Conservation (phyloP, 37 sponge, comb jelly and placozoan genomes). For the Chondrosia reniformis region DNA sequence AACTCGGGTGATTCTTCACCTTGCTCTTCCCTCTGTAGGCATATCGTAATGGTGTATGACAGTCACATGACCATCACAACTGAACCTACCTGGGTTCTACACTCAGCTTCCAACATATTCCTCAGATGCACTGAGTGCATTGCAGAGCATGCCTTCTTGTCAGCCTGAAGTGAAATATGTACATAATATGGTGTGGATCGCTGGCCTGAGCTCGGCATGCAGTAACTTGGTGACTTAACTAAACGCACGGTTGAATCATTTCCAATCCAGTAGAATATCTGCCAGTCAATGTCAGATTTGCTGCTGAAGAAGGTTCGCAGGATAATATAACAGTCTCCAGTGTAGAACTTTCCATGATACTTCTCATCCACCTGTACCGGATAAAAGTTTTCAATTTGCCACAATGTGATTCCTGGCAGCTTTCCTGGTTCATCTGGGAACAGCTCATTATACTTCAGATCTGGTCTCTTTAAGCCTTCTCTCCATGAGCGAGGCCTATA, state of each 20-base stretch:
- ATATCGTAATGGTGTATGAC: not conserved
- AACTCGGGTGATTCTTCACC: constrained; percentile 87
- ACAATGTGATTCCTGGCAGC: constrained; percentile 75
- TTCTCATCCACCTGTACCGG: constrained; percentile 85
- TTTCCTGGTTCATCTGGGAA: constrained; percentile 77
- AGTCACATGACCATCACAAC: too few relatives aligned
- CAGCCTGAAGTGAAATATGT: constrained; percentile 47
- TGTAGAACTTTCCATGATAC: constrained; percentile 77
- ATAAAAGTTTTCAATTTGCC: constrained; percentile 95
- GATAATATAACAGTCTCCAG: constrained; percentile 85
- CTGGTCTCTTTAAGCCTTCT: constrained; percentile 68
- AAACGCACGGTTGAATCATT: constrained; percentile 65
- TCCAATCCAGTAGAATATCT: constrained; percentile 97
- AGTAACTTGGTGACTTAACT: not conserved
- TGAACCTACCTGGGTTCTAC: too few relatives aligned
- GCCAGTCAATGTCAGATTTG: constrained; percentile 70
- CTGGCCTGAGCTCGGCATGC: not conserved
- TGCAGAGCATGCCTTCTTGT: constrained; percentile 96
- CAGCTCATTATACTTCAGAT: constrained; percentile 81
- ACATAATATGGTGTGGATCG: not conserved
- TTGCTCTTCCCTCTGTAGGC: constrained; percentile 74
- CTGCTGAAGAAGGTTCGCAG: constrained; percentile 61
- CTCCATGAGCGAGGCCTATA: constrained; percentile 1
- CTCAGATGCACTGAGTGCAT: constrained; percentile 97
- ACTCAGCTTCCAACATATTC: constrained; percentile 80